Evolutionary conservation across 2,797 vertebrate genomes (phyloP).

Genomic region (Heteromormyrus szaboi): DNA sequence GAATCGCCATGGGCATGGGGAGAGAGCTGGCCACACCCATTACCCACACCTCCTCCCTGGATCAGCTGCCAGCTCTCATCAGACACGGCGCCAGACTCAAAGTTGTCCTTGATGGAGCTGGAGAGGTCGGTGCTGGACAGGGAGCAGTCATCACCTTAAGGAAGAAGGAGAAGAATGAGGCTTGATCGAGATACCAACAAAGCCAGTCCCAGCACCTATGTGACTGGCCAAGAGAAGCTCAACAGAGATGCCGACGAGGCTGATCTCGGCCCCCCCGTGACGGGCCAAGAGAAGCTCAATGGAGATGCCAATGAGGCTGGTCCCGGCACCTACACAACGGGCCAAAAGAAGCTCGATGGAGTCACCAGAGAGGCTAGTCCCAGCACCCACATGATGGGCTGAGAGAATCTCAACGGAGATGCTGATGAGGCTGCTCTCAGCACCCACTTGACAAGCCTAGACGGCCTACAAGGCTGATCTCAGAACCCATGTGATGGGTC

Average conservation of each 20-base stretch:
- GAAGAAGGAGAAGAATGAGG: background rate
- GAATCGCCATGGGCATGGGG: constrained; percentile 96
- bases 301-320: background rate
- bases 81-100: constrained; percentile 85
- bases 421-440: background rate
- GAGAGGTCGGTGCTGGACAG: constrained; percentile 82
- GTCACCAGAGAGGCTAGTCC: no score
- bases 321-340: background rate
- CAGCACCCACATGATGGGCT: no score
- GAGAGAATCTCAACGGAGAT: background rate
- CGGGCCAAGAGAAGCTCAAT: background rate
- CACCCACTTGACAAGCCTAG: background rate
- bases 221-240: background rate
- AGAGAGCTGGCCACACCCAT: constrained; percentile 91
- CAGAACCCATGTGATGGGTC: background rate
- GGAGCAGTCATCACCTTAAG: constrained; percentile 89
- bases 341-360: background rate
- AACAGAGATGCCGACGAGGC: background rate
- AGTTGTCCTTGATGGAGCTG: constrained; percentile 97
- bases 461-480: background rate
- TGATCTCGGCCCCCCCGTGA: background rate
- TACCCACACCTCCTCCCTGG: constrained; percentile 87
- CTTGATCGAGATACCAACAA: background rate
- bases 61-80: constrained; percentile 93
- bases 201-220: background rate